These are phyloP conservation scores for Rattus rattus DNA, from an alignment of 2,113 vertebrate genomes.

Conservation along the genomic window DNA sequence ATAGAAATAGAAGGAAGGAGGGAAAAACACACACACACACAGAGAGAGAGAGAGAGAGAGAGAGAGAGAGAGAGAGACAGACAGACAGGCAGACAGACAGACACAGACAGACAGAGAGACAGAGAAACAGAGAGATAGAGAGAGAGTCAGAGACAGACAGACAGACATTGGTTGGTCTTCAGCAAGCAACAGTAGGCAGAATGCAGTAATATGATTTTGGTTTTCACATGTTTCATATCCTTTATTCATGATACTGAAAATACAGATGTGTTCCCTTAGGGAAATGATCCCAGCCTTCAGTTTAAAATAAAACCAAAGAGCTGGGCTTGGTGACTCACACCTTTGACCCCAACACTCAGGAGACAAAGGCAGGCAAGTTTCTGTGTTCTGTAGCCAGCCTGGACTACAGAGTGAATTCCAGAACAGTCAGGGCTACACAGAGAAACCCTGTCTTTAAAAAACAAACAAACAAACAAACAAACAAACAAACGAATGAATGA, in stretches of 20 bases:
- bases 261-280: conserved; percentile 38
- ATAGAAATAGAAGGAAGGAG: not conserved
- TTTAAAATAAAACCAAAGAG: conserved; percentile 43
- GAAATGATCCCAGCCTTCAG: conserved; percentile 9
- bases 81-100: not conserved
- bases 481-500: not conserved
- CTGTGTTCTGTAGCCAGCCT: not conserved
- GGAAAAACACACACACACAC: no score
- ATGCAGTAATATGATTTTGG: conserved; percentile 39
- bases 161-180: not conserved
- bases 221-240: conserved; percentile 16
- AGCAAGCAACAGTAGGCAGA: not conserved
- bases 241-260: not conserved
- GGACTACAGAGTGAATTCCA: not conserved
- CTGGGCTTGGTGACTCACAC: not conserved
- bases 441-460: not conserved
- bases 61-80: not conserved
- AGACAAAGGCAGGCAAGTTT: not conserved
- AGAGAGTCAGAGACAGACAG: no score
- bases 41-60: not conserved
- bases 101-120: not conserved
- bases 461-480: no score
- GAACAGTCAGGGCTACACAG: not conserved
- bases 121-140: not conserved
- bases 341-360: not conserved